These are phyloP conservation scores for Melieria crassipennis DNA, from an alignment of 2,888 invertebrate genomes.

Conservation along the genomic window DNA sequence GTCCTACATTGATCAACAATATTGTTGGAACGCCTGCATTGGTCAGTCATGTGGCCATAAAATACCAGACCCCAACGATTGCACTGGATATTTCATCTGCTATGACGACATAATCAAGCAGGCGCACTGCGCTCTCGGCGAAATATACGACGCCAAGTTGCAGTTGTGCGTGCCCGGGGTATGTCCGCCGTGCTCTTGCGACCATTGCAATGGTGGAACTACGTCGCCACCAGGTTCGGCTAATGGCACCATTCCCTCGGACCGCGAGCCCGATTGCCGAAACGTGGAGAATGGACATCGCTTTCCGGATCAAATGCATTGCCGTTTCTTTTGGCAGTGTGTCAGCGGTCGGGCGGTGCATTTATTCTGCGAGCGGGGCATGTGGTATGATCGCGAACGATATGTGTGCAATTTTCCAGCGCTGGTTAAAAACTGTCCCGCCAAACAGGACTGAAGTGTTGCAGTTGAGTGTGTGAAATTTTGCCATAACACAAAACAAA, in stretches of 20 bases:
- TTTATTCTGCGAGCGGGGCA: conserved; percentile 27
- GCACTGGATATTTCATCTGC: conserved; percentile 44
- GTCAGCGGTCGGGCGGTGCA: conserved; percentile 28
- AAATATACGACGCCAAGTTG: conserved; percentile 29
- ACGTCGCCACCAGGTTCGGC: conserved; percentile 17
- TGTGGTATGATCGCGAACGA: conserved; percentile 38
- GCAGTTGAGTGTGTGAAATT: background rate
- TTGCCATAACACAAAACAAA: no score
- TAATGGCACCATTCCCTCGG: background rate
- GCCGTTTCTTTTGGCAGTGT: conserved; percentile 36
- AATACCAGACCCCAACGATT: conserved; percentile 40
- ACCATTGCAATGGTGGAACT: conserved; percentile 2
- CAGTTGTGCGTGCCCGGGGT: conserved; percentile 39
- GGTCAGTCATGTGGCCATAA: conserved; percentile 35
- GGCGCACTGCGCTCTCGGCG: conserved; percentile 39
- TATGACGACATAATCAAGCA: conserved; percentile 28
- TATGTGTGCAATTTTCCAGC: conserved; percentile 39
- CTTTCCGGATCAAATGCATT: conserved; percentile 16
- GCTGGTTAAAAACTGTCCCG: conserved; percentile 35
- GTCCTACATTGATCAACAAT: background rate
- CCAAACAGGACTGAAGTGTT: conserved; percentile 32
- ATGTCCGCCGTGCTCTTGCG: conserved; percentile 42
- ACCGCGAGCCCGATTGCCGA: background rate
- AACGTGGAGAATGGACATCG: conserved; percentile 17
- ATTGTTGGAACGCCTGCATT: conserved; percentile 31